Evolutionary conservation across 1,140 invertebrate species (phyloP), one percentile per base, ranked within the genome.

Genomic region (Solenopsis invicta): DNA sequence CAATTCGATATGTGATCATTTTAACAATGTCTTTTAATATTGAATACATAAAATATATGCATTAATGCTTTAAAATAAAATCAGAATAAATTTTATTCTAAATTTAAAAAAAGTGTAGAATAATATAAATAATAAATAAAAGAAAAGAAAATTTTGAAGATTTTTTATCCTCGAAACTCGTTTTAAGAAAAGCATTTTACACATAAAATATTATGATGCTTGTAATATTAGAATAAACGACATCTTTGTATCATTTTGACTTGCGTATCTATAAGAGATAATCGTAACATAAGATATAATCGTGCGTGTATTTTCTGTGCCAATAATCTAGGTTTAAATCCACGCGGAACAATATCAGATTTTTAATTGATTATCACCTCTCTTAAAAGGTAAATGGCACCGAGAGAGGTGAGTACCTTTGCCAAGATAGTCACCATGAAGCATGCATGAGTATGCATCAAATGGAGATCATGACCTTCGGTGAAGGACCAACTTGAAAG

Each of bases 11-110:
- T 21, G 6, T 29, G 21, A 13, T 34, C 4, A 24, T 29, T 67
- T 67, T 24, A 29, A 67, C 4, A 80, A 77, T 29, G 29, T 48
- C 6, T n/a, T 34, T 48, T 66, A 48, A 78, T 50, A 37, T 34
- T n/a, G 0, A 10, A 48, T 62, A 29, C 29, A 29, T n/a, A 62
- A 62, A 56, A 56, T 74, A 41, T 6, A 41, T 41, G 41, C 18
- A 18, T 37, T n/a, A 37, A 52, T 37, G 10, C 29, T 16, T 67
- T 13, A 41, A 67, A 45, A 45, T 45, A 67, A 37, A 66, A 76
- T 76, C 37, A 1, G 4, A 41, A 18, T n/a, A n/a, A 24, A 0
- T 41, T 41, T 10, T 56, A 9, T 37, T 52, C 13, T 18, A 24
- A 18, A 76, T 29, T 41, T 8, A 76, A 24, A 45, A 62, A 4